These are phyloP conservation scores for Hyalella azteca DNA, from an alignment of 2,888 invertebrate genomes.

Conservation along the genomic window DNA sequence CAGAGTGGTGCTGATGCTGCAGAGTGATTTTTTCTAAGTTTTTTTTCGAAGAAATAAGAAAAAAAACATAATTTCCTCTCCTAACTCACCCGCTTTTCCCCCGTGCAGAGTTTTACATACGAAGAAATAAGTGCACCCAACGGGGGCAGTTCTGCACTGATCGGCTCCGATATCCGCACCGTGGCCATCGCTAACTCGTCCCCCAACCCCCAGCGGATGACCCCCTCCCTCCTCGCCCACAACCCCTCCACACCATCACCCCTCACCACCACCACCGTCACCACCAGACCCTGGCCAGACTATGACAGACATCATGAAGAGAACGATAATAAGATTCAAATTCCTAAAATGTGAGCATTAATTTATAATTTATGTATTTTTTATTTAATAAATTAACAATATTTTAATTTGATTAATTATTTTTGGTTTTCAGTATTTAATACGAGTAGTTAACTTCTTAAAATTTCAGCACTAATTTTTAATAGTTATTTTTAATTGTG, in stretches of 20 bases:
- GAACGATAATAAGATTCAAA: slow-evolving; percentile 81
- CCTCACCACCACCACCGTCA: slow-evolving; percentile 17
- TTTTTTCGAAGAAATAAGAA: too few relatives aligned
- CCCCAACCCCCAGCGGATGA: neutral
- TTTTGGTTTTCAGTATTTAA: too few relatives aligned
- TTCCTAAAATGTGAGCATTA: slow-evolving; percentile 91
- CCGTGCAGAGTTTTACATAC: slow-evolving; percentile 27
- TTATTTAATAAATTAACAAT: too few relatives aligned
- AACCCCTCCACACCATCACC: slow-evolving; percentile 11
- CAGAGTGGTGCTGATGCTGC: too few relatives aligned
- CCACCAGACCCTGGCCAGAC: slow-evolving; percentile 83
- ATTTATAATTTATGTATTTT: neutral
- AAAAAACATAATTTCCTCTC: neutral
- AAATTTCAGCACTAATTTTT: too few relatives aligned
- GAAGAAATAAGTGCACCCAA: slow-evolving; percentile 14
- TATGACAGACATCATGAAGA: slow-evolving; percentile 87
- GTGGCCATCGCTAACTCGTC: slow-evolving; percentile 26
- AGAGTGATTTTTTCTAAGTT: too few relatives aligned
- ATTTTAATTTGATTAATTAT: too few relatives aligned
- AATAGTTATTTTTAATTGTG: too few relatives aligned
- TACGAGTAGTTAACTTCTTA: too few relatives aligned
- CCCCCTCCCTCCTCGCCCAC: slow-evolving; percentile 2
- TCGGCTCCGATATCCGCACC: slow-evolving; percentile 1
- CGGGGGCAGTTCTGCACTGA: neutral
- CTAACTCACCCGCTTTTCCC: neutral